phyloP scores from a whole-genome alignment of 2,797 vertebrate species.

The Fringilla coelebs region DNA sequence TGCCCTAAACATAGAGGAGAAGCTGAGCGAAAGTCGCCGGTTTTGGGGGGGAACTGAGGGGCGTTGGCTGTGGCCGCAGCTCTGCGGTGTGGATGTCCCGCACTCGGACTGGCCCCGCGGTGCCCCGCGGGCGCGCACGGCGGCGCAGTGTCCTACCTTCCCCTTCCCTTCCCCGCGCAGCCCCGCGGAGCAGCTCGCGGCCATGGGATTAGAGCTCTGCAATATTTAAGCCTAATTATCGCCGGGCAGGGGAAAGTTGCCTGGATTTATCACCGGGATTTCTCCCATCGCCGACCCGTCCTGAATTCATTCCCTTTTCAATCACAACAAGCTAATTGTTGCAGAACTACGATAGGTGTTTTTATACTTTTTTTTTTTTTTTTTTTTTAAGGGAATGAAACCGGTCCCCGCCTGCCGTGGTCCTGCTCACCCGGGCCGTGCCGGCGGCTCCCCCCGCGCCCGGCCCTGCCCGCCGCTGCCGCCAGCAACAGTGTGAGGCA shows the following conservation, averaged over 20 bases:
- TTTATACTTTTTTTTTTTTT: neutral
- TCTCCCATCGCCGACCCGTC: neutral
- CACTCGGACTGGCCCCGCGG: neutral
- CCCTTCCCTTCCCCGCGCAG: neutral
- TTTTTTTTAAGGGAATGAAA: neutral
- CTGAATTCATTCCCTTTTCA: neutral
- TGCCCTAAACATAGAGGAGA: neutral
- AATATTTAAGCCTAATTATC: conserved; percentile 69
- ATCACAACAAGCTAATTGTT: neutral
- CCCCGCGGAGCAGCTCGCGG: conserved; percentile 50
- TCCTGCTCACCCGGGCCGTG: neutral
- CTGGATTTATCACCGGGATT: neutral
- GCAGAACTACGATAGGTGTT: neutral
- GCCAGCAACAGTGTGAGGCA: conserved; percentile 22
- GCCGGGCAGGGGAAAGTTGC: conserved; percentile 55
- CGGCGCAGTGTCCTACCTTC: neutral
- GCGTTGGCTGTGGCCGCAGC: neutral
- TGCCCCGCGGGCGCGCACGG: neutral
- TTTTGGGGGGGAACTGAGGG: neutral
- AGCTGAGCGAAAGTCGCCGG: neutral
- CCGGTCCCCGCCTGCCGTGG: neutral
- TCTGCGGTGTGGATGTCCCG: neutral
- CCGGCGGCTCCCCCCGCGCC: neutral
- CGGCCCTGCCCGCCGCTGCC: neutral
- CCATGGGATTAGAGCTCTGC: conserved; percentile 66